These are phyloP conservation scores for Prionailurus bengalensis DNA, from an alignment of 2,113 vertebrate species.

Conservation along the genomic window DNA sequence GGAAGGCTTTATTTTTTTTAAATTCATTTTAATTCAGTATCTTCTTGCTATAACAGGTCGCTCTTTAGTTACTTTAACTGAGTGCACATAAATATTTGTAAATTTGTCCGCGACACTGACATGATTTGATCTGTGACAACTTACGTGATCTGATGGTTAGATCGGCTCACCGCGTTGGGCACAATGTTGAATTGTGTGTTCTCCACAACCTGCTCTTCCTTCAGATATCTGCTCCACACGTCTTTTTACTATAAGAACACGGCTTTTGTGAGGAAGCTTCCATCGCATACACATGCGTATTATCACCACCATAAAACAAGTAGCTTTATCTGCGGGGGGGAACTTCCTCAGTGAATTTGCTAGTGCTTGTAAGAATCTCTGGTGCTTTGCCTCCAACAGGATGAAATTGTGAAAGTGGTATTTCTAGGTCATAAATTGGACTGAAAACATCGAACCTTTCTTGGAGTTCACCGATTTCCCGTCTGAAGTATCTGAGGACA, in stretches of 20 bases:
- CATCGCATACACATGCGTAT: accelerated
- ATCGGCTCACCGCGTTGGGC: accelerated
- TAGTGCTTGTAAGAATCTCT: accelerated
- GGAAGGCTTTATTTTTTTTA: background rate
- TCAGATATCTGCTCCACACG: accelerated
- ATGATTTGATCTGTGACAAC: accelerated
- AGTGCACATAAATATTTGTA: too few relatives aligned
- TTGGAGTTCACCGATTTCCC: background rate
- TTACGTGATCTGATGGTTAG: accelerated
- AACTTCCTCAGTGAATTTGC: background rate
- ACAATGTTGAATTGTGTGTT: accelerated
- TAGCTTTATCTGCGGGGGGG: accelerated
- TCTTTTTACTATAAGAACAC: background rate
- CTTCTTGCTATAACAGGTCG: background rate
- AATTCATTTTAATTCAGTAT: background rate
- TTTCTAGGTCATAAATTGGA: background rate
- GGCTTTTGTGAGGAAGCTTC: accelerated
- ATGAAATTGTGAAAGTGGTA: background rate
- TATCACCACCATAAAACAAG: accelerated
- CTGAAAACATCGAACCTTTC: background rate
- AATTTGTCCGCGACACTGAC: accelerated
- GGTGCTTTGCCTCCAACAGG: background rate
- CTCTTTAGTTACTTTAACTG: too few relatives aligned
- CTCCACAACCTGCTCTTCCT: accelerated
- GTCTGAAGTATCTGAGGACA: accelerated